Evolutionary conservation across 2,797 vertebrate species (phyloP).

Genomic region (Poeciliopsis paucimaculata): DNA sequence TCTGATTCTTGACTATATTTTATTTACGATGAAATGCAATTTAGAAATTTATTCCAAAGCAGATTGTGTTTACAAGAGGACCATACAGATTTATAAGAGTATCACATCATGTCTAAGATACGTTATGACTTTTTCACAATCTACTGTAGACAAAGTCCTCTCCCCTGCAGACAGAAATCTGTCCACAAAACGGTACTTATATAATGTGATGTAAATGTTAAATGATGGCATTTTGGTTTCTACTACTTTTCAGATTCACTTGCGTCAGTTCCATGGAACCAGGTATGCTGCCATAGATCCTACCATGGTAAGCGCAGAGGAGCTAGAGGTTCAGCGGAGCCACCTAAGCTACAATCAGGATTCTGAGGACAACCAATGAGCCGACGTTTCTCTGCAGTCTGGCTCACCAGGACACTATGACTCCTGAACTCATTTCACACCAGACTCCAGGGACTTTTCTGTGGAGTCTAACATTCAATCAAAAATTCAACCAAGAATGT

Average conservation of each 20-base stretch:
- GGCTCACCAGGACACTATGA: constrained; percentile 1
- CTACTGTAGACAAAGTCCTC: background rate
- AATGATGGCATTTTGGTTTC: background rate
- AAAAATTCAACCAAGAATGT: constrained; percentile 62
- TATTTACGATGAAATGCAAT: background rate
- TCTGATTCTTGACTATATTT: no score
- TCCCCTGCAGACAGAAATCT: background rate
- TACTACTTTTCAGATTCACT: constrained; percentile 85
- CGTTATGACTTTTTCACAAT: background rate
- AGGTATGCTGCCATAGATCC: constrained; percentile 93
- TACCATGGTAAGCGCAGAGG: constrained; percentile 91
- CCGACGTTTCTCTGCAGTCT: constrained; percentile 9
- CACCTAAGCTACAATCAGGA: constrained; percentile 69
- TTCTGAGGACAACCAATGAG: constrained; percentile 79
- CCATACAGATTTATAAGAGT: background rate
- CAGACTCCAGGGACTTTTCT: constrained; percentile 32
- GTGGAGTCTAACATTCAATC: constrained; percentile 45
- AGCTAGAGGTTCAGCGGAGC: constrained; percentile 90
- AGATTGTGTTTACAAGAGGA: background rate
- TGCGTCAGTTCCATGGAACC: constrained; percentile 96
- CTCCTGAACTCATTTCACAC: constrained; percentile 32
- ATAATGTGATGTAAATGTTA: no score
- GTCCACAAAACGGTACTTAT: background rate
- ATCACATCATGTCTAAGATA: background rate
- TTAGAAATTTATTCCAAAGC: background rate